Evolutionary conservation across 2,113 vertebrate genomes (phyloP).

Genomic region (Albula glossodonta): DNA sequence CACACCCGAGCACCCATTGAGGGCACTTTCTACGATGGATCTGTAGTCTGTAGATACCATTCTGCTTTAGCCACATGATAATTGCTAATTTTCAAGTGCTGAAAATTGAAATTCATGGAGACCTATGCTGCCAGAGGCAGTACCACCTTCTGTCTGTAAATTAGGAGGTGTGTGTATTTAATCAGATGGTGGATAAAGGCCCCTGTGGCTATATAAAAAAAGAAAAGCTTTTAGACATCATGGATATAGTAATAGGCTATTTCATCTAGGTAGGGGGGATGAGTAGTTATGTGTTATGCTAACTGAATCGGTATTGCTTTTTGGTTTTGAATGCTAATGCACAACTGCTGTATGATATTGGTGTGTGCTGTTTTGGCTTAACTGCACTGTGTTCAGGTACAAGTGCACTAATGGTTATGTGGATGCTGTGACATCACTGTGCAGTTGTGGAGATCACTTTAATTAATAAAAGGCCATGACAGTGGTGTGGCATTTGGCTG

Average conservation of each 20-base stretch:
- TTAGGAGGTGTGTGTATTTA: background rate
- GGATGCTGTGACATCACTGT: background rate
- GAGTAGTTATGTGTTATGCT: background rate
- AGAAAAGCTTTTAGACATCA: background rate
- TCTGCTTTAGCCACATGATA: background rate
- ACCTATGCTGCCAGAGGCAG: background rate
- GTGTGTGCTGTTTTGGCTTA: background rate
- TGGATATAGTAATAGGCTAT: background rate
- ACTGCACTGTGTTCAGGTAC: background rate
- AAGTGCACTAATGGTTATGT: background rate
- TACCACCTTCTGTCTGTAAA: background rate
- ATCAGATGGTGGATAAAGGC: background rate
- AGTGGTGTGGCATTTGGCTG: background rate
- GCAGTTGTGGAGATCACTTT: conserved; percentile 1
- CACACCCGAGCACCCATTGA: background rate
- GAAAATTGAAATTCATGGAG: background rate
- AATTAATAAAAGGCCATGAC: conserved; percentile 13
- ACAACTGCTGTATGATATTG: background rate
- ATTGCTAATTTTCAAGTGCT: conserved; percentile 1
- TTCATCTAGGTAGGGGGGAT: background rate
- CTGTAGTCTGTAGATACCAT: background rate
- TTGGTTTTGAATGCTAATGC: background rate
- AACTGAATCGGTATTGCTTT: background rate
- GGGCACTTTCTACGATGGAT: background rate
- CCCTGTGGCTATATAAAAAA: background rate